Conservation (phyloP, 2,797 vertebrate species). For the Adrianichthys oophorus region DNA sequence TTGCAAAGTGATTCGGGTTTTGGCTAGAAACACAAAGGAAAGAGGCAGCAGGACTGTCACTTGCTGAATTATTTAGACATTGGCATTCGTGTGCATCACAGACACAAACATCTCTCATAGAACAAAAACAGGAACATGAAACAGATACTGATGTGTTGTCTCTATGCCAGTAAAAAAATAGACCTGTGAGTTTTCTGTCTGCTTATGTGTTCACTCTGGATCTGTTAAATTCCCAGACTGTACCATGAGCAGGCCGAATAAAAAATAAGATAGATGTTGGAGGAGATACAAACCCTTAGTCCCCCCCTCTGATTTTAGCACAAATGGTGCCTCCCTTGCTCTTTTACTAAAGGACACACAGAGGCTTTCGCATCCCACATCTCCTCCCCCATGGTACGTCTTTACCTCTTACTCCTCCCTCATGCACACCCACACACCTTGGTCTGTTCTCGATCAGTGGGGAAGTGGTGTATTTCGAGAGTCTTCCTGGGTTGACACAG, state of each 20-base stretch:
- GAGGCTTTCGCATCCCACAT: slow-evolving; percentile 72
- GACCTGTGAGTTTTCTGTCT: slow-evolving; percentile 27
- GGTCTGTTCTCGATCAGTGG: slow-evolving; percentile 22
- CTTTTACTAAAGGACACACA: slow-evolving; percentile 69
- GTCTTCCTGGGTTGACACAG: slow-evolving; percentile 53
- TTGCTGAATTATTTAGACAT: too few species aligned
- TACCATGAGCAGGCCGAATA: slow-evolving; percentile 77
- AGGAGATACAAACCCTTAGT: slow-evolving; percentile 32
- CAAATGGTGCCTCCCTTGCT: slow-evolving; percentile 74
- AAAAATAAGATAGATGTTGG: slow-evolving; percentile 53
- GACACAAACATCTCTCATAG: too few species aligned
- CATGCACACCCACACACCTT: slow-evolving; percentile 37
- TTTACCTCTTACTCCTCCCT: slow-evolving; percentile 26
- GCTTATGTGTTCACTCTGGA: slow-evolving; percentile 33
- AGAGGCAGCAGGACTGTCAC: too few species aligned
- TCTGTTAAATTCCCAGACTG: slow-evolving; percentile 72
- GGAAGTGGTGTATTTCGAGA: slow-evolving; percentile 44
- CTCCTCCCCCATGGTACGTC: slow-evolving; percentile 26
- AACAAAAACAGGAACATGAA: too few species aligned
- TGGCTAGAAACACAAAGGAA: too few species aligned
- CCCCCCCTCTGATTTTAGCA: slow-evolving; percentile 37
- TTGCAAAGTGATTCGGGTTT: too few species aligned
- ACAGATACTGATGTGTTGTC: too few species aligned
- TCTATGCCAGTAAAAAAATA: not conserved
- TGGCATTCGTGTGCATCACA: too few species aligned